These are phyloP conservation scores for Cabera pusaria DNA, from an alignment of 2,888 invertebrate species.

Conservation along the genomic window DNA sequence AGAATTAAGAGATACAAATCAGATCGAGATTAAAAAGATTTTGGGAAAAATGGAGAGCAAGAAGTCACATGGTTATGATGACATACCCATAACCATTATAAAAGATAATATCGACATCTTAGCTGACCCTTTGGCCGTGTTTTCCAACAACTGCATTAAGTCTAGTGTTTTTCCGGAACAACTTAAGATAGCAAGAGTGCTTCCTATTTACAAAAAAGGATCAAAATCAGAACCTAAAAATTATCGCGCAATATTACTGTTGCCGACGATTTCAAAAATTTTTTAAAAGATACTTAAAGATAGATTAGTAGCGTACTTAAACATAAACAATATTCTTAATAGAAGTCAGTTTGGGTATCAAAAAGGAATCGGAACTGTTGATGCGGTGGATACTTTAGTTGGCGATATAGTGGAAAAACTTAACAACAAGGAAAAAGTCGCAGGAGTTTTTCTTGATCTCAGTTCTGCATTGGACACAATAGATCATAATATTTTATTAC, in stretches of 20 bases:
- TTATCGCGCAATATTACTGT: slow-evolving; percentile 1
- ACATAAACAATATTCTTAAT: no score
- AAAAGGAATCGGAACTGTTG: no score
- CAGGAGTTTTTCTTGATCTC: no score
- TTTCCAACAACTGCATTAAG: background rate
- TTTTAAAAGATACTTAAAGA: background rate
- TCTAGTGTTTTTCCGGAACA: background rate
- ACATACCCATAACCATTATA: slow-evolving; percentile 1
- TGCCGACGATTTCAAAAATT: background rate
- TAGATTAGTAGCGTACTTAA: no score
- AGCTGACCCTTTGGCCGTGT: background rate
- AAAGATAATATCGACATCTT: slow-evolving; percentile 1
- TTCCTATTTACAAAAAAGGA: background rate
- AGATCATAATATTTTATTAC: no score
- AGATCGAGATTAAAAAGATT: background rate
- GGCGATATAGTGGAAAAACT: no score
- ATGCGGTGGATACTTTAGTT: no score
- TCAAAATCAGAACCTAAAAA: background rate
- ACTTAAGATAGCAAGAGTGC: background rate
- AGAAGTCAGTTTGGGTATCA: no score
- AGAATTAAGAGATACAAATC: background rate
- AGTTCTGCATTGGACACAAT: no score
- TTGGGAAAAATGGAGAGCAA: background rate
- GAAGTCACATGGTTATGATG: background rate
- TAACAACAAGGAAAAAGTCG: no score